A percentile compares a stretch with the other conserved stretches of the same genome.
Evolutionary conservation across 1,140 invertebrate genomes (phyloP).

Genomic region (Drosophila baimaii): DNA sequence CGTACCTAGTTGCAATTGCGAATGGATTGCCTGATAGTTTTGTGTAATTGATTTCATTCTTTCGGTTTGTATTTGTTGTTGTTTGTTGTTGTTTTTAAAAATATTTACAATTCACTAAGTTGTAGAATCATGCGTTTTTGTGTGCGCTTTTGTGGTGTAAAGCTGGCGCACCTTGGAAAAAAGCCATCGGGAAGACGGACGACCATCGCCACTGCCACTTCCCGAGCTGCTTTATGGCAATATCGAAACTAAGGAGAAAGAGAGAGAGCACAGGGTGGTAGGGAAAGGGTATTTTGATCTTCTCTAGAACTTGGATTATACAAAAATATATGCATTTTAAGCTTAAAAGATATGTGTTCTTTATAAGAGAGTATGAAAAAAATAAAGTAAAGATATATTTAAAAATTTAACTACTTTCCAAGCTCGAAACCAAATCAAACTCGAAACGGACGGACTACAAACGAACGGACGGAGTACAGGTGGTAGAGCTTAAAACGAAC

Average conservation of each 20-base stretch:
- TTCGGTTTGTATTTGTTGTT: constrained; percentile 33
- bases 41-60: too few relatives aligned
- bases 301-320: not conserved
- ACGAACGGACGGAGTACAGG: constrained; percentile 37
- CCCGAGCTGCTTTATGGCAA: constrained; percentile 70
- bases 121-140: constrained; percentile 48
- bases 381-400: not conserved
- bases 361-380: constrained; percentile 11
- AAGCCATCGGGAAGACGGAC: constrained; percentile 22
- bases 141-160: constrained; percentile 47
- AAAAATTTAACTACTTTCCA: constrained; percentile 1
- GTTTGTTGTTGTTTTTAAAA: constrained; percentile 49
- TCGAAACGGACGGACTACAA: constrained; percentile 1
- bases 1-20: constrained; percentile 34
- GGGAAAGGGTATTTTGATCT: not conserved
- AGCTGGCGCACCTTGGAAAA: constrained; percentile 58
- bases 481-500: constrained; percentile 52
- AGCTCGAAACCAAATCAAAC: constrained; percentile 3
- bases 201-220: constrained; percentile 31
- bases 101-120: constrained; percentile 80
- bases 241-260: constrained; percentile 57
- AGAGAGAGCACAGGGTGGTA: constrained; percentile 26
- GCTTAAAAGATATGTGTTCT: constrained; percentile 1
- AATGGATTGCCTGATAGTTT: constrained; percentile 19
- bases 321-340: not conserved